Base-by-base conservation (phyloP, 2,113 vertebrate species). In the Epinephelus cyanopodus region DNA sequence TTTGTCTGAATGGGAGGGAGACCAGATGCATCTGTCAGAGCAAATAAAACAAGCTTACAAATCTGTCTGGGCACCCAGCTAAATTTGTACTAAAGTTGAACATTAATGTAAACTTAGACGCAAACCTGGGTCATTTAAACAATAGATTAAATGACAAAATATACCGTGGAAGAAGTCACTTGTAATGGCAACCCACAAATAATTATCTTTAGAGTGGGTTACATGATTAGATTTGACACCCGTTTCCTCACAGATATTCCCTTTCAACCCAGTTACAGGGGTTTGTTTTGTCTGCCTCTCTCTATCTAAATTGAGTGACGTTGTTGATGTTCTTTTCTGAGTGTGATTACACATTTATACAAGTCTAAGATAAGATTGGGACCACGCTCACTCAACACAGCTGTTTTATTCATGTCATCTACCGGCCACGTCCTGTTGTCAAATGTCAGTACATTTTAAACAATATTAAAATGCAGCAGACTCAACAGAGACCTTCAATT, bases 391-490 rank as follows among this genome's bases (percentile, higher is more conserved):
- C 37, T 76, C 53, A 65, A 37, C 61, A 39, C 29, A 18, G 45
- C 53, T 74, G 33, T 61, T 81, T 47, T 19, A 58, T 29, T 29
- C 29, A 29, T 29, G 29, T 29, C 29, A 29, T 64, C 19, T 17
- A 65, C 23, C 19, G 0, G 9, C 29, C 18, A 5, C 8, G 17
- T 63, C 6, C 13, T 58, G 15, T 21, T 25, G 15, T 17, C 18
- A 29, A 23, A 23, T 27, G 6, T 21, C 33, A 27, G 53, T 39
- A 52, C 69, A 61, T 67, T 85, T 70, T n/a, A 19, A 80, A 58
- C 50, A 11, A 25, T 33, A 6, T 13, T 60, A 27, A 25, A 42
- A 29, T 54, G 17, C 47, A 74, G 10, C 29, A 37, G 3, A 6
- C 15, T 48, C 14, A 48, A 58, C n/a, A 57, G 17, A 18, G 25